phyloP scores from a whole-genome alignment of 2,888 invertebrate species.

The Chaetoderma sp. region DNA sequence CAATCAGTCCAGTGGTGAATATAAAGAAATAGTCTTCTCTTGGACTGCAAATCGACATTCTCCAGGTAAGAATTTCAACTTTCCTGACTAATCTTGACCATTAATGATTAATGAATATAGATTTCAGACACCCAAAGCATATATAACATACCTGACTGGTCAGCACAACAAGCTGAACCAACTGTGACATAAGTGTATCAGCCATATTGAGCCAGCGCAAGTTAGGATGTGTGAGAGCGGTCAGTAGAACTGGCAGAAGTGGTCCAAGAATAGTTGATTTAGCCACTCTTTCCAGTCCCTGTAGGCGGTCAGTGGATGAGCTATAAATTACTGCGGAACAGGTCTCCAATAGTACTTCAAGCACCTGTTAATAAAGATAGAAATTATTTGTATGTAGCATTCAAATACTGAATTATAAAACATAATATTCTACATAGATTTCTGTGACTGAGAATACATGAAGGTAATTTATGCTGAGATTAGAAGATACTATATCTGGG shows the following conservation, averaged over 20 bases:
- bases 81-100: no score
- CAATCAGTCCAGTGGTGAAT: no score
- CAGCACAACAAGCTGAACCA: slow-evolving; percentile 63
- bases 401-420: no score
- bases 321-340: slow-evolving; percentile 54
- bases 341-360: slow-evolving; percentile 62
- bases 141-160: slow-evolving; percentile 67
- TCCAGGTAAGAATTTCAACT: no score
- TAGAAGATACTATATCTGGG: no score
- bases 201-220: slow-evolving; percentile 58
- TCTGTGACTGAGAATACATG: not conserved
- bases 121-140: no score
- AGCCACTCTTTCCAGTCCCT: slow-evolving; percentile 61
- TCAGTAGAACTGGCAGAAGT: slow-evolving; percentile 62
- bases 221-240: slow-evolving; percentile 62
- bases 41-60: no score
- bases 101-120: no score
- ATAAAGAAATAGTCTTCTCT: no score
- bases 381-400: not conserved
- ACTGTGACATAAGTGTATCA: slow-evolving; percentile 61
- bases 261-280: slow-evolving; percentile 67
- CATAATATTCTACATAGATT: not conserved
- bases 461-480: no score
- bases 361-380: slow-evolving; percentile 46
- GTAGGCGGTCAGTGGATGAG: slow-evolving; percentile 51